These are phyloP conservation scores for Spisula subtruncata DNA, from an alignment of 2,888 invertebrate species.

Conservation along the genomic window DNA sequence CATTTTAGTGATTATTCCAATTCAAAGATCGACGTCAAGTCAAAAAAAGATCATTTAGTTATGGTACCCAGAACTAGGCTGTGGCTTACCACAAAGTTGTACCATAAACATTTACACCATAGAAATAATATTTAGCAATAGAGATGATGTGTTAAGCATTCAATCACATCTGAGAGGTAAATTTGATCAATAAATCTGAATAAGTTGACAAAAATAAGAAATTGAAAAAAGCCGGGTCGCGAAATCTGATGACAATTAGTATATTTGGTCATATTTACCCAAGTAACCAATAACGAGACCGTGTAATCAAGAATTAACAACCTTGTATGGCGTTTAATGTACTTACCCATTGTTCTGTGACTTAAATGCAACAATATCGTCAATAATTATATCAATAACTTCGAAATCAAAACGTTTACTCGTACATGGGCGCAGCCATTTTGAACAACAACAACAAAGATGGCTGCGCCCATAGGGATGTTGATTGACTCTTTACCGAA, in stretches of 20 bases:
- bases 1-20: no score
- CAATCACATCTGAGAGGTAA: not conserved
- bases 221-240: conserved; percentile 8
- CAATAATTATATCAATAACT: not conserved
- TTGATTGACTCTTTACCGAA: conserved; percentile 78
- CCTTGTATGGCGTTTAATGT: not conserved
- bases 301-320: not conserved
- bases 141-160: no score
- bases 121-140: no score
- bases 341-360: not conserved
- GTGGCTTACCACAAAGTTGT: no score
- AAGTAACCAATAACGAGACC: not conserved
- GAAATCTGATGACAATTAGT: not conserved
- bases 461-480: conserved; percentile 66
- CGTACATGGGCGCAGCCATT: conserved; percentile 39
- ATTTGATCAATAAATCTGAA: not conserved
- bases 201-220: not conserved
- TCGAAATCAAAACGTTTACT: conserved; percentile 9
- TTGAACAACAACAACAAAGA: conserved; percentile 37
- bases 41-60: no score
- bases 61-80: no score
- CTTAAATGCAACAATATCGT: not conserved
- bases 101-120: no score
- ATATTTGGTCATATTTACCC: not conserved
- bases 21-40: no score